Conservation (phyloP, 1,140 invertebrate species). For the Anadara kagoshimensis region DNA sequence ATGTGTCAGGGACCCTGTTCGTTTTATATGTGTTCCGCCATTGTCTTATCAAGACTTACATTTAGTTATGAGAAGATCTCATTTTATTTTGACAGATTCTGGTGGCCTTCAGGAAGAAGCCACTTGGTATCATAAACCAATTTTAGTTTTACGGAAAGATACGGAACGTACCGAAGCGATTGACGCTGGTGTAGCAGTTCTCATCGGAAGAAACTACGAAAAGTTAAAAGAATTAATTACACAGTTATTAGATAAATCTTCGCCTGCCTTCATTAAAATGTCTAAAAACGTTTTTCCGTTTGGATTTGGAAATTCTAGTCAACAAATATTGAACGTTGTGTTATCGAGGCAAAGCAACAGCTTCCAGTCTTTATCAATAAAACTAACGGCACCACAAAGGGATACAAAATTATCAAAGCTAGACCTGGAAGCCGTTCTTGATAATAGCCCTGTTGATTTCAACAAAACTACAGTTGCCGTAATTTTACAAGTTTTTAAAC, state of each 20-base stretch:
- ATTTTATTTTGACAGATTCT: background rate
- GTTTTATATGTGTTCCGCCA: background rate
- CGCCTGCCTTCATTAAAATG: background rate
- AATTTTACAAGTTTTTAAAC: background rate
- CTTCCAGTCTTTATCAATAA: too few species aligned
- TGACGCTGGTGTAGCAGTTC: background rate
- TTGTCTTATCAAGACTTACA: slow-evolving; percentile 1
- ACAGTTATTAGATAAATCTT: background rate
- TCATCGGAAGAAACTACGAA: background rate
- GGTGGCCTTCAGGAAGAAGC: slow-evolving; percentile 2
- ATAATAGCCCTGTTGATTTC: too few species aligned
- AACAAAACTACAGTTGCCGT: background rate
- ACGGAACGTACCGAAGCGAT: background rate
- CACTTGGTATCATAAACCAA: background rate
- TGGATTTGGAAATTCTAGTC: background rate
- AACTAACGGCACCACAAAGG: too few species aligned
- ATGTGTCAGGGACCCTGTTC: background rate
- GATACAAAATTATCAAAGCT: too few species aligned
- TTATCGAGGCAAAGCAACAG: too few species aligned
- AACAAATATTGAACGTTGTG: background rate
- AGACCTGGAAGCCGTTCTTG: too few species aligned
- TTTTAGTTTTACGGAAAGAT: background rate
- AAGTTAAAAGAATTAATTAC: background rate
- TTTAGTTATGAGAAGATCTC: background rate
- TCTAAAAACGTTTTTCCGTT: background rate